A percentile compares a stretch with the other conserved stretches of the same genome.
Evolutionary conservation across 2,888 invertebrate genomes (phyloP).

Genomic region (Anticlea derivata): DNA sequence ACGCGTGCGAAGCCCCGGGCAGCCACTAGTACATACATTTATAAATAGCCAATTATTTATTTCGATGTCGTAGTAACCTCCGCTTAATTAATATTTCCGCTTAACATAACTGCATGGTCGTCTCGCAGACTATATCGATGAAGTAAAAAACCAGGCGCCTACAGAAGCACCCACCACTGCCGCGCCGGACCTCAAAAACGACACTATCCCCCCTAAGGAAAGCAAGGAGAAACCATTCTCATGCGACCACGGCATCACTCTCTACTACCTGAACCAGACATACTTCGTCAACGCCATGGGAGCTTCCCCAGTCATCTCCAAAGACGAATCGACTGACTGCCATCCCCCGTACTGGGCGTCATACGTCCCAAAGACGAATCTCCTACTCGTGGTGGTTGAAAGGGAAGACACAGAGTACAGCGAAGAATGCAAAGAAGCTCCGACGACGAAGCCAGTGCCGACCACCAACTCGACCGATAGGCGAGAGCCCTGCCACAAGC

Average conservation of each 20-base stretch:
- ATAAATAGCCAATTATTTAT: too few species aligned
- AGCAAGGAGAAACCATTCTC: slow-evolving; percentile 80
- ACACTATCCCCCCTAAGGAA: slow-evolving; percentile 62
- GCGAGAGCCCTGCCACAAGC: slow-evolving; percentile 89
- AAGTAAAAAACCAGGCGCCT: slow-evolving; percentile 43
- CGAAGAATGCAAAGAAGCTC: slow-evolving; percentile 75
- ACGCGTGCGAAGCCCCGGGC: too few species aligned
- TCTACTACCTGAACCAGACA: slow-evolving; percentile 87
- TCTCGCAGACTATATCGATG: slow-evolving; percentile 55
- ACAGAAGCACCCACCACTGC: slow-evolving; percentile 53
- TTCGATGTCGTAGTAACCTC: slow-evolving; percentile 38
- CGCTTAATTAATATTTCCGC: slow-evolving; percentile 68
- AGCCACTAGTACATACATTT: too few species aligned
- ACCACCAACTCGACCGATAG: slow-evolving; percentile 65
- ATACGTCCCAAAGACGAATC: slow-evolving; percentile 90
- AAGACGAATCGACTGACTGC: slow-evolving; percentile 58
- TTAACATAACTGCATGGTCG: slow-evolving; percentile 67
- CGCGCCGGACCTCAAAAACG: slow-evolving; percentile 43
- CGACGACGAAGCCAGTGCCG: slow-evolving; percentile 82
- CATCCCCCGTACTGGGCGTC: slow-evolving; percentile 86
- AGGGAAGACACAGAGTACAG: slow-evolving; percentile 48
- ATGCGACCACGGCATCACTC: slow-evolving; percentile 88
- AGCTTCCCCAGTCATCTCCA: slow-evolving; percentile 55
- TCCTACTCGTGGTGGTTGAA: slow-evolving; percentile 89
- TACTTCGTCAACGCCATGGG: slow-evolving; percentile 69